Evolutionary conservation across 2,113 vertebrate genomes (phyloP), one percentile per base, ranked within the genome.

Genomic region (Delphinus delphis): DNA sequence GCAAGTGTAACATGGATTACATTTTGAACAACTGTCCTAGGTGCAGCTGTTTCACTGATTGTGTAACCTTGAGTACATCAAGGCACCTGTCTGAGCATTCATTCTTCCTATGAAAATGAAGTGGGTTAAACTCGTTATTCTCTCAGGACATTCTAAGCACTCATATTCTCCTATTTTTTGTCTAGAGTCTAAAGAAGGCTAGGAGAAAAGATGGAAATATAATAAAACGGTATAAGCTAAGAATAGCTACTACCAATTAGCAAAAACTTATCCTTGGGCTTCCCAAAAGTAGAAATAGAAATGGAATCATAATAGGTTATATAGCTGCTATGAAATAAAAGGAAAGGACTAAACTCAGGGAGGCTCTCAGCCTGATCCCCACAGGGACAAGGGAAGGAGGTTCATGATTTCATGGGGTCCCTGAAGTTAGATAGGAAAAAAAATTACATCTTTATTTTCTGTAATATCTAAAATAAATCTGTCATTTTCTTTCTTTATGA

Each of bases 11-110:
- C 67, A 60, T 47, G 18, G 25, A 85, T 47, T 53, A 17, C 14
- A 50, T 92, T 95, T 87, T 86, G 62, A 93, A 84, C 89, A 96
- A 71, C 33, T 86, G 55, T 84, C 93, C 67, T 80, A 90, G 14
- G 12, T 23, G 53, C 20, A 23, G 17, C 9, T 88, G 8, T 91
- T 58, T 33, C 65, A 88, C 33, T 50, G 74, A 90, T 20, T 33
- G 0, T 73, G 8, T 79, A 79, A 86, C 28, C 20, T 38, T 60
- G 33, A 92, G 36, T 50, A 88, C 6, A 88, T 41, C 50, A 87
- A 77, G n/a, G 67, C 26, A n/a, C 5, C 62, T 80, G 8, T n/a
- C 31, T 86, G 68, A 93, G 23, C 55, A 70, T 36, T 80, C 23
- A 79, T 63, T 87, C 36, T 26, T 86, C 11, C 63, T n/a, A 50